A percentile compares a stretch with the other conserved stretches of the same genome.
phyloP scores from a whole-genome alignment of 2,797 vertebrate genomes.

The Xenopus petersii region DNA sequence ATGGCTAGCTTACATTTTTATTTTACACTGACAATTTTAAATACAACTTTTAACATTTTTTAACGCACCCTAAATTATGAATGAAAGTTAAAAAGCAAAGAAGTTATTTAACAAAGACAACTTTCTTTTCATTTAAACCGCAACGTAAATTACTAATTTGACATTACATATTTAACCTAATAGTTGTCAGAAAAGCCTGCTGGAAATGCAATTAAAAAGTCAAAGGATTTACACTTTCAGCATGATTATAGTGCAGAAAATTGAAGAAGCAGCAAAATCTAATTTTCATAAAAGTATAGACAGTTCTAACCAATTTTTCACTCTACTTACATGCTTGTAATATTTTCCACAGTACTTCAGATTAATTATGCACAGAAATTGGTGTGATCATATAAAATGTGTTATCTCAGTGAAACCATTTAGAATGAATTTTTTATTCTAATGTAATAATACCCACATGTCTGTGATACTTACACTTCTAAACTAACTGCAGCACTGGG shows the following conservation, averaged over 20 bases:
- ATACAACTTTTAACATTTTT: too few species aligned
- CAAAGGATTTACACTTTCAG: conserved; percentile 21
- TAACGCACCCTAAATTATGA: conserved; percentile 7
- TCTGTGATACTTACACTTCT: too few species aligned
- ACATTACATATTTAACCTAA: conserved; percentile 34
- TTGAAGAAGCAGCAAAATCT: conserved; percentile 18
- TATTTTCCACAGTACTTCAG: neutral
- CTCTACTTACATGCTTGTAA: neutral
- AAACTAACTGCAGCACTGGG: too few species aligned
- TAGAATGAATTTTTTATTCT: too few species aligned
- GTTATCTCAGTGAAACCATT: too few species aligned
- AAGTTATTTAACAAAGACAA: conserved; percentile 7
- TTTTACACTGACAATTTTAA: too few species aligned
- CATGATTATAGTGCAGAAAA: conserved; percentile 20
- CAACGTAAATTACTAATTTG: conserved; percentile 18
- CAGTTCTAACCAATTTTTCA: too few species aligned
- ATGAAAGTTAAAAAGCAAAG: conserved; percentile 8
- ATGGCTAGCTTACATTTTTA: too few species aligned
- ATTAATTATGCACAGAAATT: conserved; percentile 9
- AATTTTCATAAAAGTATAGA: conserved; percentile 19
- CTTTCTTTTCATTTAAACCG: conserved; percentile 10
- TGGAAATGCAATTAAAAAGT: conserved; percentile 20
- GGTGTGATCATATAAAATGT: neutral
- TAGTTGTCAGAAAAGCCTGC: conserved; percentile 22
- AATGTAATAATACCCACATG: too few species aligned